A percentile compares a stretch with the other conserved stretches of the same genome.
phyloP scores from a whole-genome alignment of 1,140 invertebrate genomes.

The Drosophila kohkoa region DNA sequence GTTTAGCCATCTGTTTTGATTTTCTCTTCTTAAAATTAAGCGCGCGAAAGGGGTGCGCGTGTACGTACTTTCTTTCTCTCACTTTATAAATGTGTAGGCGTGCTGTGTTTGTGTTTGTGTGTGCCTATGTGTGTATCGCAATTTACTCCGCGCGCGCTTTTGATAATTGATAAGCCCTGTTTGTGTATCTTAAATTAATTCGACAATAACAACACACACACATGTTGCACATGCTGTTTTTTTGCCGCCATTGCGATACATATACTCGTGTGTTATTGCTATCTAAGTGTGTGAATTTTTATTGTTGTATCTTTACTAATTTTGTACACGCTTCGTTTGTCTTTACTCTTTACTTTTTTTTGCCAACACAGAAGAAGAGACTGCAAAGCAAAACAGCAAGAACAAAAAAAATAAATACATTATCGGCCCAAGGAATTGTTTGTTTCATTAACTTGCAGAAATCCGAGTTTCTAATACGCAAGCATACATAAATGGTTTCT shows the following conservation, averaged over 20 bases:
- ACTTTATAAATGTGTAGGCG: conserved; percentile 1
- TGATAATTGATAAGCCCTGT: conserved; percentile 76
- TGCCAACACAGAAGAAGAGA: conserved; percentile 34
- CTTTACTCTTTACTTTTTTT: conserved; percentile 4
- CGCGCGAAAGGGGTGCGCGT: conserved; percentile 80
- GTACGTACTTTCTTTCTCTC: conserved; percentile 78
- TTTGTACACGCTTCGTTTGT: conserved; percentile 20
- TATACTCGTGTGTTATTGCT: conserved; percentile 12
- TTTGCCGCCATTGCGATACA: conserved; percentile 42
- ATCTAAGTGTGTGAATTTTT: conserved; percentile 8
- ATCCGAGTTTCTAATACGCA: conserved; percentile 71
- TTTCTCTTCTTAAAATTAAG: conserved; percentile 81
- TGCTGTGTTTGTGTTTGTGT: not conserved
- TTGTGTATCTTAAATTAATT: conserved; percentile 56
- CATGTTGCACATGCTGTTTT: conserved; percentile 67
- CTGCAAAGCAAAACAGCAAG: conserved; percentile 27
- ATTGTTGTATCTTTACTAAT: conserved; percentile 24
- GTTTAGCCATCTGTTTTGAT: conserved; percentile 75
- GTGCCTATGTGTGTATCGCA: conserved; percentile 54
- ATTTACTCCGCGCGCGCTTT: conserved; percentile 53
- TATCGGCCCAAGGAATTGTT: conserved; percentile 63
- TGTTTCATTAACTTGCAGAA: conserved; percentile 65
- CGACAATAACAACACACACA: conserved; percentile 60
- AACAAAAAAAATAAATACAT: conserved; percentile 25
- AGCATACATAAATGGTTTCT: conserved; percentile 85